phyloP scores from a whole-genome alignment of 2,113 vertebrate species.

The Nestor notabilis region DNA sequence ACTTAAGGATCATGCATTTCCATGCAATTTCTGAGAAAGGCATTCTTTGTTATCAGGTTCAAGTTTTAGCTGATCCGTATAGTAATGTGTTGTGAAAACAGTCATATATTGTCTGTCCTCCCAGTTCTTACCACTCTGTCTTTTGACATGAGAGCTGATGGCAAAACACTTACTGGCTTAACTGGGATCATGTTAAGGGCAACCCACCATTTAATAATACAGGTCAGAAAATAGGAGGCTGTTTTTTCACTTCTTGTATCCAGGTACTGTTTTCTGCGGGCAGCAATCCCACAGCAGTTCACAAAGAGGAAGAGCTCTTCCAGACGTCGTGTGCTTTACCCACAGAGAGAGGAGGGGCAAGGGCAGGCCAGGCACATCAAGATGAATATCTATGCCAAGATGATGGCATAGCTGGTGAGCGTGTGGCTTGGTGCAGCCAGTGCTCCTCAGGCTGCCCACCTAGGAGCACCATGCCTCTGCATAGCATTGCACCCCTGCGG shows the following conservation, averaged over 20 bases:
- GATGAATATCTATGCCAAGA: background rate
- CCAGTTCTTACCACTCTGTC: background rate
- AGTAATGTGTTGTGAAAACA: background rate
- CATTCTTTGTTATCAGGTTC: background rate
- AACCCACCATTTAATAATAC: background rate
- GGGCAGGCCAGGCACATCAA: background rate
- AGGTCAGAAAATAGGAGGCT: background rate
- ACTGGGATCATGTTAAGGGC: background rate
- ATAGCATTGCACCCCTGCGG: background rate
- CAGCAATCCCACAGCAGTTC: background rate
- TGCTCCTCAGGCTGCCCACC: background rate
- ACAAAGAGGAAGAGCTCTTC: background rate
- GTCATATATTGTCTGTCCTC: background rate
- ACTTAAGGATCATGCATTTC: background rate
- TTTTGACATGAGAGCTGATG: background rate
- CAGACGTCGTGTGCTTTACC: background rate
- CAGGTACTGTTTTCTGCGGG: background rate
- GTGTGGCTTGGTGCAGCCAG: background rate
- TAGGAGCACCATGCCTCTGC: background rate
- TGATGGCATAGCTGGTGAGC: background rate
- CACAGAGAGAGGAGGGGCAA: background rate
- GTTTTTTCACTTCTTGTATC: background rate
- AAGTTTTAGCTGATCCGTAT: background rate
- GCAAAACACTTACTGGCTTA: slow-evolving; percentile 4
- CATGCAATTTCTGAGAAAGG: background rate